Evolutionary conservation across 2,888 invertebrate species (phyloP).

Genomic region (Gastrophysa polygoni): DNA sequence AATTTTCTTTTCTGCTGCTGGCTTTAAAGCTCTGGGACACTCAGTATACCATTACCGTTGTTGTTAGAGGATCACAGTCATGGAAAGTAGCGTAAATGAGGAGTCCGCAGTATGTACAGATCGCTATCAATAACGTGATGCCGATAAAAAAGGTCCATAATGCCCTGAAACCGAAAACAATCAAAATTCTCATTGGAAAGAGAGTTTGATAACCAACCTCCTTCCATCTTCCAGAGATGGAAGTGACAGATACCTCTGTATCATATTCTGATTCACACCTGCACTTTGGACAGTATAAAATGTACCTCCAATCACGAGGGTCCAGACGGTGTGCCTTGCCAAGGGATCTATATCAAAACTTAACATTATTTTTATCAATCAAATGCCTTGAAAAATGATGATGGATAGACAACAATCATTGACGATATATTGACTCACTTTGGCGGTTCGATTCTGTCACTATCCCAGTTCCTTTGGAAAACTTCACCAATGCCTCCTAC

Average conservation of each 20-base stretch:
- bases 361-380: conserved; percentile 44
- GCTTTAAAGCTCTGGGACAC: too few relatives aligned
- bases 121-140: conserved; percentile 72
- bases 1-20: too few relatives aligned
- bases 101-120: conserved; percentile 85
- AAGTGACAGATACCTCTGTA: conserved; percentile 81
- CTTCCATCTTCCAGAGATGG: conserved; percentile 62
- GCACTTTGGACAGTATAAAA: conserved; percentile 82
- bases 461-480: conserved; percentile 64
- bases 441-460: conserved; percentile 73
- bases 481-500: conserved; percentile 70
- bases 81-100: conserved; percentile 86
- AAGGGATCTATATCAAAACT: conserved; percentile 79
- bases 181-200: neutral
- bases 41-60: conserved; percentile 26
- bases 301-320: conserved; percentile 76
- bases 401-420: neutral
- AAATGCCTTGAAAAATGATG: neutral
- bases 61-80: conserved; percentile 83
- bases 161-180: conserved; percentile 61
- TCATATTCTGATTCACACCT: conserved; percentile 86
- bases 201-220: conserved; percentile 11
- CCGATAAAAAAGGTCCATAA: conserved; percentile 79
- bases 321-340: conserved; percentile 82
- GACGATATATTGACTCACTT: conserved; percentile 61